Evolutionary conservation across 2,797 vertebrate genomes (phyloP).

Genomic region (Bryconaethiops microstoma): DNA sequence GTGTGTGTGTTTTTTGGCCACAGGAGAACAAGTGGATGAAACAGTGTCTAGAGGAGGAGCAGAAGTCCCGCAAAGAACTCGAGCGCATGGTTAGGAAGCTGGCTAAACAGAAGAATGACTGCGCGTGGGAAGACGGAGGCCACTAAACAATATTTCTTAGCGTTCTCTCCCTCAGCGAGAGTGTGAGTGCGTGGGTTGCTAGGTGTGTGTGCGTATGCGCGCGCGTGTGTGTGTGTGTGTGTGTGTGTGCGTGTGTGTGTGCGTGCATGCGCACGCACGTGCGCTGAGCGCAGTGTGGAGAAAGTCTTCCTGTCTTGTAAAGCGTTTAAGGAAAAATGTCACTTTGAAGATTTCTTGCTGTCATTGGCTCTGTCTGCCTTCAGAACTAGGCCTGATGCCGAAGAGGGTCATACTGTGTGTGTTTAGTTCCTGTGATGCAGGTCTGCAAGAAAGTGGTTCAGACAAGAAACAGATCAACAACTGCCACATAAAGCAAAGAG

Average conservation of each 20-base stretch:
- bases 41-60: constrained; percentile 95
- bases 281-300: constrained; percentile 29
- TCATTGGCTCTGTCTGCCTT: background rate
- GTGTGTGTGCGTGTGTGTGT: constrained; percentile 32
- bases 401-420: constrained; percentile 25
- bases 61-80: constrained; percentile 93
- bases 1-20: background rate
- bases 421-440: constrained; percentile 14
- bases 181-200: constrained; percentile 33
- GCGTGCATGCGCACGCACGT: constrained; percentile 30
- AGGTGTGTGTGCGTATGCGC: constrained; percentile 33
- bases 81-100: constrained; percentile 92
- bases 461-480: background rate
- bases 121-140: constrained; percentile 82
- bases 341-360: constrained; percentile 26
- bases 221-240: constrained; percentile 41
- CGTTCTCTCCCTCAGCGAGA: constrained; percentile 22
- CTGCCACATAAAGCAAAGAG: background rate
- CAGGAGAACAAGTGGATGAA: constrained; percentile 98
- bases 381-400: background rate
- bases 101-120: constrained; percentile 93
- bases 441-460: constrained; percentile 24
- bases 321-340: constrained; percentile 30
- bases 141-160: constrained; percentile 72
- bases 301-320: constrained; percentile 31